Evolutionary conservation across 2,888 invertebrate genomes (phyloP).

Genomic region (Leuctra nigra): DNA sequence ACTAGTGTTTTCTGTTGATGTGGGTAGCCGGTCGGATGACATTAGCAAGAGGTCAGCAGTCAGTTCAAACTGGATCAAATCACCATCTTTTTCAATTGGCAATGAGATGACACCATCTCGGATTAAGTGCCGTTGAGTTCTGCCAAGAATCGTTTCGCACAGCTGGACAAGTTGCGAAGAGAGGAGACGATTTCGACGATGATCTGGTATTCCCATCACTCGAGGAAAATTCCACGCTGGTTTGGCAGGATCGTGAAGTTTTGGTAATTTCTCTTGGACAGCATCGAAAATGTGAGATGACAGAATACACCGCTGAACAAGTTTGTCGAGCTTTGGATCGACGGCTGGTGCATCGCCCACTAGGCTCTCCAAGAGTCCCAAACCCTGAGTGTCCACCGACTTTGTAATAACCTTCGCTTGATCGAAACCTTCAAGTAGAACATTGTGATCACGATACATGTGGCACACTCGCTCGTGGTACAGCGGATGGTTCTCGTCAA

Average conservation of each 20-base stretch:
- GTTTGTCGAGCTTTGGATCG: conserved; percentile 48
- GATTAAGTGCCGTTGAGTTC: conserved; percentile 1
- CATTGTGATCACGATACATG: conserved; percentile 52
- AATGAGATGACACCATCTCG: conserved; percentile 21
- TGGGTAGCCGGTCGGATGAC: conserved; percentile 53
- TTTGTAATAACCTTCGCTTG: conserved; percentile 82
- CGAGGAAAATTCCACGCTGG: conserved; percentile 67
- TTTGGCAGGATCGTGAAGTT: conserved; percentile 58
- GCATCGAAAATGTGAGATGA: conserved; percentile 68
- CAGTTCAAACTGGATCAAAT: conserved; percentile 49
- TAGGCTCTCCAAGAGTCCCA: conserved; percentile 48
- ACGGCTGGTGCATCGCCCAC: conserved; percentile 37
- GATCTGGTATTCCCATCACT: conserved; percentile 64
- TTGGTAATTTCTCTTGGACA: conserved; percentile 69
- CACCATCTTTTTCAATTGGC: conserved; percentile 30
- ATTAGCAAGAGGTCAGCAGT: conserved; percentile 60
- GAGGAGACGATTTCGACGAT: conserved; percentile 38
- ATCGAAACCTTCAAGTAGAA: conserved; percentile 61
- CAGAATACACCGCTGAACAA: conserved; percentile 56
- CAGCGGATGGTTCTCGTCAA: conserved; percentile 55
- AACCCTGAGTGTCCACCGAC: conserved; percentile 57
- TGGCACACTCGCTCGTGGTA: conserved; percentile 57
- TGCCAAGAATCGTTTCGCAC: conserved; percentile 56
- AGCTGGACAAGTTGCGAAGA: conserved; percentile 56
- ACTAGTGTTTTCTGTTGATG: conserved; percentile 46